Base-by-base conservation (phyloP, 1,140 invertebrate genomes). In the Epicauta chinensis region DNA sequence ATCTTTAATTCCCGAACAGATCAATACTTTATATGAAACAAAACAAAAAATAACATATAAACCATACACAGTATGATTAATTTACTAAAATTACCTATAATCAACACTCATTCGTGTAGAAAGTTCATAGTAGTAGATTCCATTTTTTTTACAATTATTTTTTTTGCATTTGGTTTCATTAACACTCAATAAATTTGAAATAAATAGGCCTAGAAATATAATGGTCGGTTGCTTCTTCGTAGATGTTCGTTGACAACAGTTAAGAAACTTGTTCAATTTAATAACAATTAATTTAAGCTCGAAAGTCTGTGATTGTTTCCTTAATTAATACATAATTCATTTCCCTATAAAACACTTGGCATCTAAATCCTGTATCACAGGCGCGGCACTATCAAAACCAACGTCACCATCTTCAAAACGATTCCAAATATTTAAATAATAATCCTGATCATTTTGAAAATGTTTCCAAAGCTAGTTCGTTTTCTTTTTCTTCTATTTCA, bases 281-380 rank as follows among this genome's bases (percentile, higher is more conserved):
- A 17, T 23, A 47, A 47, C 45, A 47, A 47, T 23, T 7, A 23
- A 23, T 2, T 23, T 47, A 53, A 53, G 51, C 51, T 53, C 51
- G 34, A 46, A 46, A 42, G 51, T 53, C 45, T 47, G 36, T 53
- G 51, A 53, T 53, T 53, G 51, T 53, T 48, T 41, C 38, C 42
- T 34, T 23, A 38, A 47, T 10, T 44, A 47, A 53, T 17, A 47
- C 45, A 53, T 7, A 41, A 48, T 47, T 41, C 38, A 35, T 41
- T 47, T 39, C 15, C 39, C 23, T 48, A 51, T 23, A 36, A 43
- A 43, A 51, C 47, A 50, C 41, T 51, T 44, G 41, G 51, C 43
- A 46, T 53, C 43, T 46, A 45, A n/a, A 35, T 45, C 51, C 51
- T 53, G 51, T 53, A 53, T 53, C 51, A 53, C 51, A 53, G 51